phyloP scores from a whole-genome alignment of 2,113 vertebrate genomes.

The Pygoscelis antarcticus region DNA sequence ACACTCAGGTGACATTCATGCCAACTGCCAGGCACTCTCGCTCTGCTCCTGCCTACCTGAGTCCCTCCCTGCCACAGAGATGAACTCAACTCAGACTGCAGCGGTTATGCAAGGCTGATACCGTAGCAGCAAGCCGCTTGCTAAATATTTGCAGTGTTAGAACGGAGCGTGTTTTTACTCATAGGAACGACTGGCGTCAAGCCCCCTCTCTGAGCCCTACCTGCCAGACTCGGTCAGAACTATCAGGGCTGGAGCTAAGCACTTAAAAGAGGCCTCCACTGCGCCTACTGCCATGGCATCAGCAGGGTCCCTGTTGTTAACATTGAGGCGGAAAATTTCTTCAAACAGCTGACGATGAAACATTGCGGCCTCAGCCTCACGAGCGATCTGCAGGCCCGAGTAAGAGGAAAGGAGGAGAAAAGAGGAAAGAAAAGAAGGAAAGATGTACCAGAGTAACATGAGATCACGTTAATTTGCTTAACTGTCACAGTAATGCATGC shows the following conservation, averaged over 20 bases:
- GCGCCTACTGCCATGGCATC: constrained; percentile 96
- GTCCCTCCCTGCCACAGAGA: not conserved
- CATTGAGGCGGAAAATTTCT: constrained; percentile 78
- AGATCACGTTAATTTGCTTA: constrained; percentile 45
- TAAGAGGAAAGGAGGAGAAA: constrained; percentile 42
- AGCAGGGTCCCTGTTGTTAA: constrained; percentile 83
- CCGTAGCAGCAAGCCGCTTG: not conserved
- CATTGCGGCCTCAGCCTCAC: constrained; percentile 74
- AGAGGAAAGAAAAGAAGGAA: constrained; percentile 46
- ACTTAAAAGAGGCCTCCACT: constrained; percentile 97
- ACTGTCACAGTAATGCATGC: constrained; percentile 11
- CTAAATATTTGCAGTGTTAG: not conserved
- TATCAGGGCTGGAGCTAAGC: constrained; percentile 91
- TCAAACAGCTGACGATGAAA: constrained; percentile 82
- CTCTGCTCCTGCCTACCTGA: constrained; percentile 63
- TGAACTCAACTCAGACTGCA: not conserved
- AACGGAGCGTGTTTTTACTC: not conserved
- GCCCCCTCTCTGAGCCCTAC: constrained; percentile 83
- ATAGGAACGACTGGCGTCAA: not conserved
- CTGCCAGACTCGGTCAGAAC: constrained; percentile 98
- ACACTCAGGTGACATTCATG: constrained; percentile 21
- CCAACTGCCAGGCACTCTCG: constrained; percentile 64
- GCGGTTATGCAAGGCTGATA: not conserved
- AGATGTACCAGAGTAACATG: constrained; percentile 63
- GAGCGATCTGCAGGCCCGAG: constrained; percentile 81